Evolutionary conservation across 2,113 vertebrate genomes (phyloP), one percentile per base, ranked within the genome.

Genomic region (Pelusios castaneus): DNA sequence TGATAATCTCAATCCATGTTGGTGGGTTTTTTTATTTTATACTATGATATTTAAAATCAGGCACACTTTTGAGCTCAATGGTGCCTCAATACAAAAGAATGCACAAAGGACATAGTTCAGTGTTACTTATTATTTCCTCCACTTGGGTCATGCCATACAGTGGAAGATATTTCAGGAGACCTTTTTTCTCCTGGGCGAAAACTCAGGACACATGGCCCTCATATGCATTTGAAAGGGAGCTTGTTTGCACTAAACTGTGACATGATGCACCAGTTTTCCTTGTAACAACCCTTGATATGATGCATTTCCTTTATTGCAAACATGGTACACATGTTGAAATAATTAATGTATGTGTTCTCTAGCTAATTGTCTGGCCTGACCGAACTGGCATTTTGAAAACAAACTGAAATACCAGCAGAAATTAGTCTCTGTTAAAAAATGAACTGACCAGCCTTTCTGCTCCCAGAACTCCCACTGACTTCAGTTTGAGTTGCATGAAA

Each of bases 81-180:
- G 4, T 21, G 22, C 60, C 58, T 24, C 79, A 80, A 55, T 43
- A 60, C 10, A 31, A 63, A 82, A 78, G 38, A 80, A 34, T 0
- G 0, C 91, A 83, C 8, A 70, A 86, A 92, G 93, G 82, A 2
- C 79, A 38, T 4, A 16, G 55, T 0, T 0, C 38, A 86, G 47
- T 34, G 14, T 70, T 70, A 55, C 78, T 79, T 0, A 0, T 11
- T 60, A 22, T 60, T 79, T 45, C 43, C 78, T 90, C 60, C 83
- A 76, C 41, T 75, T 21, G 34, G 52, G 29, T 81, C n/a, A 4
- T 7, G 27, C 78, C 51, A n/a, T 55, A 11, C 55, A 22, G 25
- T 75, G 78, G 73, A 60, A 60, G 76, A 41, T 34, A 25, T 67
- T 91, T 52, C 31, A 34, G 82, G 0, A 88, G 94, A 92, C 79